Conservation (phyloP, 2,888 invertebrate genomes). For the Melikaiella ostensackeni region DNA sequence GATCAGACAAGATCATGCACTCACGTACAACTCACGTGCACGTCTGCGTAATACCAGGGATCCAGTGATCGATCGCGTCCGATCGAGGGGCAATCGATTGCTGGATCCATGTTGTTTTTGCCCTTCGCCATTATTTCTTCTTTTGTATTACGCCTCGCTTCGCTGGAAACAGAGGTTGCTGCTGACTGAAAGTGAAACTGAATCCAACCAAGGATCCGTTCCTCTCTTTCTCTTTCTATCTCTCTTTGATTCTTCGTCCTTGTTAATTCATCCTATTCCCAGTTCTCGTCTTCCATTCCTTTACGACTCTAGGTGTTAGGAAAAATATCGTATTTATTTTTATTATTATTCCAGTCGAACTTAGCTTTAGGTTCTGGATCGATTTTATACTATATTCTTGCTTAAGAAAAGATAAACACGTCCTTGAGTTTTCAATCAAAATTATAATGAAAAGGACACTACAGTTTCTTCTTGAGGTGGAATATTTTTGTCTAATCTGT, state of each 20-base stretch:
- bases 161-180: slow-evolving; percentile 60
- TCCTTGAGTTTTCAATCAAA: not conserved
- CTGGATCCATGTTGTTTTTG: slow-evolving; percentile 69
- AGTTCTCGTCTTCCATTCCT: not conserved
- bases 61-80: slow-evolving; percentile 61
- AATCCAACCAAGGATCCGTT: not conserved
- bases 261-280: not conserved
- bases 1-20: slow-evolving; percentile 55
- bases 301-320: not conserved
- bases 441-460: not conserved
- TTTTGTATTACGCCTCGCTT: slow-evolving; percentile 61
- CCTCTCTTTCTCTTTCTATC: slow-evolving; percentile 45
- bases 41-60: slow-evolving; percentile 76
- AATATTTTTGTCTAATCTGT: too few species aligned
- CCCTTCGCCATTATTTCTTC: slow-evolving; percentile 44
- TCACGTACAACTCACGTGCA: slow-evolving; percentile 69
- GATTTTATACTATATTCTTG: not conserved
- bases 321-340: not conserved
- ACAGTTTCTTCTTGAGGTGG: too few species aligned
- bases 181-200: slow-evolving; percentile 56
- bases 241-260: slow-evolving; percentile 33
- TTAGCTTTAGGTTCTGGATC: too few species aligned
- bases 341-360: not conserved
- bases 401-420: too few species aligned
- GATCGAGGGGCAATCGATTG: slow-evolving; percentile 62